Evolutionary conservation across 2,797 vertebrate genomes (phyloP).

Genomic region (Brachyalestes nurse): DNA sequence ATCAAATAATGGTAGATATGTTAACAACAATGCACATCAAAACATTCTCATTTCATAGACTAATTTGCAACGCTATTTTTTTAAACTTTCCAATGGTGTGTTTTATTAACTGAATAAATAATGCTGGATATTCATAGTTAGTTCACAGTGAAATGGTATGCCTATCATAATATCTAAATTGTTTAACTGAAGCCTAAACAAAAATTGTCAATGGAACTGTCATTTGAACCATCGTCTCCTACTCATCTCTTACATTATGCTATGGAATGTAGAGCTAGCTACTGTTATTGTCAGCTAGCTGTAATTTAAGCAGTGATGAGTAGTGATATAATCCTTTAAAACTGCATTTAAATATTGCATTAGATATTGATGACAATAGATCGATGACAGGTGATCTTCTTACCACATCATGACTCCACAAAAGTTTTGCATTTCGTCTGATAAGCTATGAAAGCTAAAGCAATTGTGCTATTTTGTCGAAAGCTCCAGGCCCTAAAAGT

Average conservation of each 20-base stretch:
- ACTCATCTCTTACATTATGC: not conserved
- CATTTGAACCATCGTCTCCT: not conserved
- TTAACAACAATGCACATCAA: slow-evolving; percentile 1
- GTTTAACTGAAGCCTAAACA: not conserved
- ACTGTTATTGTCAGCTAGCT: not conserved
- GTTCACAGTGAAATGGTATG: slow-evolving; percentile 15
- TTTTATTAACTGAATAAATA: slow-evolving; percentile 6
- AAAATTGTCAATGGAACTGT: not conserved
- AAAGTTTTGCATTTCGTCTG: not conserved
- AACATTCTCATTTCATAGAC: slow-evolving; percentile 6
- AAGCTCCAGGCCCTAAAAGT: not conserved
- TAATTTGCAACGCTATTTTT: not conserved
- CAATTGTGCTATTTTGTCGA: not conserved
- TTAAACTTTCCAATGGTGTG: not conserved
- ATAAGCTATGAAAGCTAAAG: slow-evolving; percentile 2
- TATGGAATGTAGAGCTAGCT: not conserved
- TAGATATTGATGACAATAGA: not conserved
- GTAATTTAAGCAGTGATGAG: not conserved
- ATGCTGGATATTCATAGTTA: not conserved
- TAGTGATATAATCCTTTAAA: not conserved
- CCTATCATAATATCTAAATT: not conserved
- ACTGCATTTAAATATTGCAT: not conserved
- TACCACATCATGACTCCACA: not conserved
- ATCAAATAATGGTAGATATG: not conserved
- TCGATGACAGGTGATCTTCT: not conserved